These are phyloP conservation scores for Timandra comae DNA, from an alignment of 2,888 invertebrate genomes.

Conservation along the genomic window DNA sequence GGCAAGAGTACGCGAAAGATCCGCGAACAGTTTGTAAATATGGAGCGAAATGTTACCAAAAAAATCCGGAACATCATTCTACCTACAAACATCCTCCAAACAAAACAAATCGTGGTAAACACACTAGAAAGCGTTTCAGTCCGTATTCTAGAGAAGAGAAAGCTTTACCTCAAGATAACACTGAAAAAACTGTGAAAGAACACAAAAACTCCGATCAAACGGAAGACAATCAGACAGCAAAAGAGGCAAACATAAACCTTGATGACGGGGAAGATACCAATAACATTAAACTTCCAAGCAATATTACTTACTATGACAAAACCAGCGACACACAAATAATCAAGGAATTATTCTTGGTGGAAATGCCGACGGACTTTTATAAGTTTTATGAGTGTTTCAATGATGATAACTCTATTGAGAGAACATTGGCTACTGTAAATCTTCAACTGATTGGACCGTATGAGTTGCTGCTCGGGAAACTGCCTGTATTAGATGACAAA, in stretches of 20 bases:
- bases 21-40: slow-evolving; percentile 83
- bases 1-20: slow-evolving; percentile 51
- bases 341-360: slow-evolving; percentile 84
- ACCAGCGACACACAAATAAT: slow-evolving; percentile 76
- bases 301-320: slow-evolving; percentile 52
- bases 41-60: slow-evolving; percentile 87
- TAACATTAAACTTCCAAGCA: slow-evolving; percentile 32
- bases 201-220: too few species aligned
- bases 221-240: too few species aligned
- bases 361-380: slow-evolving; percentile 95
- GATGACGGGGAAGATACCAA: slow-evolving; percentile 1
- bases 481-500: slow-evolving; percentile 73
- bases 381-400: slow-evolving; percentile 87
- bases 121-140: slow-evolving; percentile 33
- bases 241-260: slow-evolving; percentile 4
- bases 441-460: slow-evolving; percentile 90
- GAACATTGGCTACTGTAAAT: slow-evolving; percentile 80
- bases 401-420: slow-evolving; percentile 70
- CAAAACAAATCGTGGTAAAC: slow-evolving; percentile 22
- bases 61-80: slow-evolving; percentile 83
- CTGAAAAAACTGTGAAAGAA: background rate
- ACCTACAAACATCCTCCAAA: slow-evolving; percentile 86
- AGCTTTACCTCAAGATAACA: background rate
- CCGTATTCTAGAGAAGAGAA: slow-evolving; percentile 29
- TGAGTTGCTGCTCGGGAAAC: slow-evolving; percentile 84